phyloP scores from a whole-genome alignment of 1,140 invertebrate species.

The Cheumatopsyche charites region DNA sequence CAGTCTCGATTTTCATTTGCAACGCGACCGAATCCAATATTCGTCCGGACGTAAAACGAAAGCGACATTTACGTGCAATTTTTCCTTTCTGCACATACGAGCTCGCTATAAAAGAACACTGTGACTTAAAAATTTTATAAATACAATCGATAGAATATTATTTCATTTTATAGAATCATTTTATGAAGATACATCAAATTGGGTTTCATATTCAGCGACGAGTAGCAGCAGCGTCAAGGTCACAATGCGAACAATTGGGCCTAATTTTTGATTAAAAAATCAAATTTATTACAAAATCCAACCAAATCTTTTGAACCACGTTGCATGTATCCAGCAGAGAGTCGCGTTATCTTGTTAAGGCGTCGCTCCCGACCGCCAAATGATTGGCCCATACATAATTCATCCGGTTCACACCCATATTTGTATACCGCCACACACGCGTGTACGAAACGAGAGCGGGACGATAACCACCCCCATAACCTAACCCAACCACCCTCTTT shows the following conservation, averaged over 20 bases:
- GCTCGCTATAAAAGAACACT: not conserved
- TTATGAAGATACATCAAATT: too few species aligned
- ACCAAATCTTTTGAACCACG: too few species aligned
- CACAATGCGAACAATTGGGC: too few species aligned
- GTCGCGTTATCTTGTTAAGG: conserved; percentile 35
- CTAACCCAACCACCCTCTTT: too few species aligned
- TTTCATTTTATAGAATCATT: too few species aligned
- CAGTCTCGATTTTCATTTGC: conserved; percentile 11
- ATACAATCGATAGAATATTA: too few species aligned
- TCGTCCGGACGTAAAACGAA: not conserved
- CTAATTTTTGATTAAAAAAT: too few species aligned
- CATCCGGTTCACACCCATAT: conserved; percentile 27
- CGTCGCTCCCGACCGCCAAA: conserved; percentile 26
- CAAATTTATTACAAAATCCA: too few species aligned
- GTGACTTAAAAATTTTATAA: too few species aligned
- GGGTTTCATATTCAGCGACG: too few species aligned
- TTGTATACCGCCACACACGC: not conserved
- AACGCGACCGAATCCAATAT: conserved; percentile 6
- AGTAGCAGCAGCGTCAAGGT: too few species aligned
- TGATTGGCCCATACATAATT: conserved; percentile 46
- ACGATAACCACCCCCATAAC: not conserved
- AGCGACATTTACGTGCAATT: not conserved
- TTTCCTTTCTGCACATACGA: not conserved
- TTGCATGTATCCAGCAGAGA: not conserved
- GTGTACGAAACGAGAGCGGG: not conserved